These are phyloP conservation scores for Ctenoplectra terminalis DNA, from an alignment of 1,140 invertebrate genomes.

Conservation along the genomic window DNA sequence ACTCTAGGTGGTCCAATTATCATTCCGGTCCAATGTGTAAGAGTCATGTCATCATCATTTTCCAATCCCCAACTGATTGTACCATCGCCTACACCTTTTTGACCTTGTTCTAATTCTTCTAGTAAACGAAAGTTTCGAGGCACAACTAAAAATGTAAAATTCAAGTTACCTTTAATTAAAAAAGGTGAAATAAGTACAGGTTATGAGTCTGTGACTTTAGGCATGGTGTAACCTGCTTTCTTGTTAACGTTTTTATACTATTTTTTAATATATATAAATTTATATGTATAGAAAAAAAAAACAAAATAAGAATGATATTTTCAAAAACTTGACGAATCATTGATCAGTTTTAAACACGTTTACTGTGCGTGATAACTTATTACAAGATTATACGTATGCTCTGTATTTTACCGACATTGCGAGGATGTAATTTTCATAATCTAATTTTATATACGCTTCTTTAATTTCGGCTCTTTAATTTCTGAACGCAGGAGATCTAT, in stretches of 20 bases:
- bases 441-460: not conserved
- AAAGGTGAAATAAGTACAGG: slow-evolving; percentile 46
- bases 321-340: not conserved
- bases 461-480: not conserved
- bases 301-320: slow-evolving; percentile 9
- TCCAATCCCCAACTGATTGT: slow-evolving; percentile 99
- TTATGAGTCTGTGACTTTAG: slow-evolving; percentile 47
- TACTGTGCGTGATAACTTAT: slow-evolving; percentile 36
- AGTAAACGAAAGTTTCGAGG: slow-evolving; percentile 98
- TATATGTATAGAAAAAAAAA: not conserved
- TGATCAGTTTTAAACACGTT: slow-evolving; percentile 40
- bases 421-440: not conserved
- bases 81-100: slow-evolving; percentile 99
- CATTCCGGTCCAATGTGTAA: slow-evolving; percentile 99
- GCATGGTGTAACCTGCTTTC: slow-evolving; percentile 51
- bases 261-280: slow-evolving; percentile 1
- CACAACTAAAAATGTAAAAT: slow-evolving; percentile 87
- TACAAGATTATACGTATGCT: slow-evolving; percentile 25
- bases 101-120: slow-evolving; percentile 99
- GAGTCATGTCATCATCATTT: slow-evolving; percentile 99
- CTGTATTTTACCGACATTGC: not conserved
- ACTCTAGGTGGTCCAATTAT: slow-evolving; percentile 99
- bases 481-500: not conserved
- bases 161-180: slow-evolving; percentile 11
- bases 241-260: not conserved